These are phyloP conservation scores for Falco naumanni DNA, from an alignment of 2,797 vertebrate species.

Conservation along the genomic window DNA sequence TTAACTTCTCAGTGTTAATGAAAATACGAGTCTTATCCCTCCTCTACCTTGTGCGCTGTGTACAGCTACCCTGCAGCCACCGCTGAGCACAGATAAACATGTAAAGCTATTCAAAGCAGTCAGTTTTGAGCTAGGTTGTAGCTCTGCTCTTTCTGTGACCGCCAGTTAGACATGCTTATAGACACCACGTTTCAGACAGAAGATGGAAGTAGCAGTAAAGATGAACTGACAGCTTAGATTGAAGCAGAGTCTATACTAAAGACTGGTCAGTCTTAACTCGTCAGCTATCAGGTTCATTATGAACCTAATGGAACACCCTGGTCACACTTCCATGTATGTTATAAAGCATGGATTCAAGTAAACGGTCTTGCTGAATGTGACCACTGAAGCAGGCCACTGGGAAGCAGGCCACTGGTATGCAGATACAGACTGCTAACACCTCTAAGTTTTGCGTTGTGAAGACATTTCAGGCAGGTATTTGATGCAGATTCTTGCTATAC, in stretches of 20 bases:
- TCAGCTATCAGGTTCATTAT: not conserved
- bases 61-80: not conserved
- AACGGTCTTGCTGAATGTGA: not conserved
- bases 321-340: not conserved
- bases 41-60: not conserved
- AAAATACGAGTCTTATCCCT: not conserved
- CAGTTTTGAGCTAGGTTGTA: not conserved
- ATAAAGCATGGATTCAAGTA: not conserved
- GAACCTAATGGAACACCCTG: not conserved
- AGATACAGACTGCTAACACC: not conserved
- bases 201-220: not conserved
- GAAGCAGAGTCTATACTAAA: not conserved
- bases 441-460: not conserved
- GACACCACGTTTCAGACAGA: not conserved
- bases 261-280: not conserved
- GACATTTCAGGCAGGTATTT: conserved; percentile 4
- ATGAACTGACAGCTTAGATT: not conserved
- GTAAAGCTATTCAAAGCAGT: not conserved
- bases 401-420: not conserved
- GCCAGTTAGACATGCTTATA: not conserved
- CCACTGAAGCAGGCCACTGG: not conserved
- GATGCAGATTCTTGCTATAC: not conserved
- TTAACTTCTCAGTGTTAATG: not conserved
- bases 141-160: not conserved
- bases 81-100: not conserved